These are phyloP conservation scores for Diplogasteroides magnus DNA, from an alignment of 1,140 invertebrate genomes.

Conservation along the genomic window DNA sequence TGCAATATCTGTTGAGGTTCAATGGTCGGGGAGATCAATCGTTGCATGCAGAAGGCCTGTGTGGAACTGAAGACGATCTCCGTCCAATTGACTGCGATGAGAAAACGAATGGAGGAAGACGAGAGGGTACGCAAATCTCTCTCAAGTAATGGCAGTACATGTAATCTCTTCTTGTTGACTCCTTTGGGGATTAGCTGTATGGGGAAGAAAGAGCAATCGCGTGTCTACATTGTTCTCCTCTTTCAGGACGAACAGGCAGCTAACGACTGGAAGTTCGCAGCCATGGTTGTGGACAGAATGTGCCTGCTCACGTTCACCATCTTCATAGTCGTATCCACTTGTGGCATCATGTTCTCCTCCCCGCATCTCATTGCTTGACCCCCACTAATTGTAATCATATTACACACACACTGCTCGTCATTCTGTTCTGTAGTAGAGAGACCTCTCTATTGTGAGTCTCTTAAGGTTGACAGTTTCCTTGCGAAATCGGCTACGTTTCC, in stretches of 20 bases:
- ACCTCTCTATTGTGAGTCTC: too few relatives aligned
- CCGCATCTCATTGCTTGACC: constrained; percentile 33
- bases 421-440: too few relatives aligned
- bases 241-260: constrained; percentile 33
- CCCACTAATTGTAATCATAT: too few relatives aligned
- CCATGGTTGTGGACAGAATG: constrained; percentile 59
- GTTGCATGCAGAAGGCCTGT: constrained; percentile 30
- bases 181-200: not conserved
- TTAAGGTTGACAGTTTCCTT: too few relatives aligned
- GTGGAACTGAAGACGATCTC: constrained; percentile 27
- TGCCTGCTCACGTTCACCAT: constrained; percentile 57
- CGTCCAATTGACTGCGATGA: constrained; percentile 19
- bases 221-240: too few relatives aligned
- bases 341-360: constrained; percentile 40
- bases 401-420: too few relatives aligned
- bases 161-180: not conserved
- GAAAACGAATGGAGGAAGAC: constrained; percentile 27
- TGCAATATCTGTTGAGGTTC: too few relatives aligned
- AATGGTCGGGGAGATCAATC: constrained; percentile 26
- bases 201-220: not conserved
- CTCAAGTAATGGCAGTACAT: not conserved
- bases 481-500: too few relatives aligned
- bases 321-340: constrained; percentile 56
- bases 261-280: constrained; percentile 59
- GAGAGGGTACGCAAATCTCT: constrained; percentile 15